Evolutionary conservation across 2,888 invertebrate genomes (phyloP).

Genomic region (Megalurothrips usitatus): DNA sequence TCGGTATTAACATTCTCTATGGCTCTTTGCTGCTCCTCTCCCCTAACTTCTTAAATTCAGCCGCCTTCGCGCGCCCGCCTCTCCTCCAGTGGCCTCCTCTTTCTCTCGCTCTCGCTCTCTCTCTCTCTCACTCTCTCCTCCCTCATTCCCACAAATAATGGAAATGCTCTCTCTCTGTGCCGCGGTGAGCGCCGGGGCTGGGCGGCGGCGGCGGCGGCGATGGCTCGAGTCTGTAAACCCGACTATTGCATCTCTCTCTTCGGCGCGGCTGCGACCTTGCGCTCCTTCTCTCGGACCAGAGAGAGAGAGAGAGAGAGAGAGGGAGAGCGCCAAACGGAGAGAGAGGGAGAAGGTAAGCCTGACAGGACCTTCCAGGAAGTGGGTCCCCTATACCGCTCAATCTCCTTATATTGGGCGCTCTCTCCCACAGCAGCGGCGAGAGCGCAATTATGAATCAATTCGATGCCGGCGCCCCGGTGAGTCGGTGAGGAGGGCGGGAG

Average conservation of each 20-base stretch:
- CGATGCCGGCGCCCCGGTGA: too few species aligned
- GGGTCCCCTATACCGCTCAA: background rate
- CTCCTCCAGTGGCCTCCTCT: background rate
- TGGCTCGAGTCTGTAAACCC: too few species aligned
- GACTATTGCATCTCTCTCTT: too few species aligned
- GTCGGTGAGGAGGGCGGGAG: too few species aligned
- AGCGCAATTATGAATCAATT: too few species aligned
- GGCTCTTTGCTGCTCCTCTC: background rate
- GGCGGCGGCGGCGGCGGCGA: background rate
- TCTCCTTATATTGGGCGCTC: too few species aligned
- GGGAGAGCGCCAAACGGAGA: background rate
- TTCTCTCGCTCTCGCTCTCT: background rate
- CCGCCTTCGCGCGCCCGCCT: background rate
- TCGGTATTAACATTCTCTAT: conserved; percentile 23
- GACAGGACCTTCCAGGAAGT: background rate
- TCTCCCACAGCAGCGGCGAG: too few species aligned
- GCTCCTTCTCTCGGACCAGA: background rate
- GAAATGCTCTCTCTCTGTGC: background rate
- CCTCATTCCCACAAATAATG: background rate
- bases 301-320: background rate
- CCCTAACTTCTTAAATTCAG: conserved; percentile 20
- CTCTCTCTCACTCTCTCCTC: background rate
- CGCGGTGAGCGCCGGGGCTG: background rate
- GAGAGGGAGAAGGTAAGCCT: too few species aligned
- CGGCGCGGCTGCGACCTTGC: too few species aligned